These are phyloP conservation scores for Chiloscyllium plagiosum DNA, from an alignment of 2,113 vertebrate genomes.

Conservation along the genomic window DNA sequence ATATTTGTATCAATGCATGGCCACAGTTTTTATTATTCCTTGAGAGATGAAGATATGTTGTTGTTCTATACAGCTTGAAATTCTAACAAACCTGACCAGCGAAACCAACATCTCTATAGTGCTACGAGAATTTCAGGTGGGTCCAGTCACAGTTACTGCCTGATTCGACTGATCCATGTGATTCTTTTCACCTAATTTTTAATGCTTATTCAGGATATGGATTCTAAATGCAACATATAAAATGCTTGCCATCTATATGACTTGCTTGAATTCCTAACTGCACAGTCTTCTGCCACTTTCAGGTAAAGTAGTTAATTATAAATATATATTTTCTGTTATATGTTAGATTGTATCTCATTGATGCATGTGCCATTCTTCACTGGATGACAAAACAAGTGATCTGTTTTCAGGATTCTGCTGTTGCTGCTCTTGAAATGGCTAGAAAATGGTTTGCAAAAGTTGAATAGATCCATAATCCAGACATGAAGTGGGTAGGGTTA, in stretches of 20 bases:
- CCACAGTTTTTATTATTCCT: neutral
- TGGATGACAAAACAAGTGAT: neutral
- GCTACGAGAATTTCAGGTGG: slow-evolving; percentile 90
- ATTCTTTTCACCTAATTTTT: neutral
- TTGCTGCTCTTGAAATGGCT: neutral
- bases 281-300: neutral
- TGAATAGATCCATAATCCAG: no score
- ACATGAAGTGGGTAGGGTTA: neutral
- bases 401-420: neutral
- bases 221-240: neutral
- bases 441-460: neutral
- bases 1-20: neutral
- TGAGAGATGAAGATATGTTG: neutral
- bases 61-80: slow-evolving; percentile 73
- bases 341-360: neutral
- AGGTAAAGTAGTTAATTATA: neutral
- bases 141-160: neutral
- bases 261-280: neutral
- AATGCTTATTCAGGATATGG: neutral
- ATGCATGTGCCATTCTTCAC: neutral
- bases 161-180: neutral
- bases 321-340: neutral
- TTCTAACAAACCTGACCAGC: slow-evolving; percentile 90
- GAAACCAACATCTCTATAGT: slow-evolving; percentile 93
- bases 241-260: neutral